These are phyloP conservation scores for Cephus runcator DNA, from an alignment of 2,888 invertebrate species.

Conservation along the genomic window DNA sequence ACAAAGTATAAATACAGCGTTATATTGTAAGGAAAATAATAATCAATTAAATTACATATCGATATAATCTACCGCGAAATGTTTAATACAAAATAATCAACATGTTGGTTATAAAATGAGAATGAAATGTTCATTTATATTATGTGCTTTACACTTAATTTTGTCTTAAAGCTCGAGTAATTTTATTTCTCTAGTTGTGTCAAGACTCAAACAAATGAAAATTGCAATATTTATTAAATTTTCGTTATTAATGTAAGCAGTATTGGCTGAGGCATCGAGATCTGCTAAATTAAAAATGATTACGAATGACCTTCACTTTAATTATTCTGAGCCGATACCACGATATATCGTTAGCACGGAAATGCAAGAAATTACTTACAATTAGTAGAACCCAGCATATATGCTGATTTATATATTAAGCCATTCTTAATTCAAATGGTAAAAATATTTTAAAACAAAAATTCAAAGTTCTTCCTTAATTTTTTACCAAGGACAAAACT, in stretches of 20 bases:
- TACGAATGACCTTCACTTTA: not conserved
- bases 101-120: not conserved
- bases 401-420: no score
- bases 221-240: not conserved
- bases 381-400: no score
- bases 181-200: not conserved
- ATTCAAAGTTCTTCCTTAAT: not conserved
- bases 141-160: not conserved
- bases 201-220: not conserved
- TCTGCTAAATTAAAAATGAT: not conserved
- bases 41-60: not conserved
- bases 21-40: not conserved
- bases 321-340: not conserved
- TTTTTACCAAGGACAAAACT: not conserved
- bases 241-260: not conserved
- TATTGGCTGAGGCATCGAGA: not conserved
- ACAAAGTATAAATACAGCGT: not conserved
- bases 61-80: not conserved
- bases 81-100: not conserved
- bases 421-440: no score
- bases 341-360: not conserved
- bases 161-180: not conserved
- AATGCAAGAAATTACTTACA: not conserved
- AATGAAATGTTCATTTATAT: not conserved
- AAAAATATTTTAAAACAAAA: no score